Evolutionary conservation across 2,888 invertebrate genomes (phyloP).

Genomic region (Microctonus aethiopoides): DNA sequence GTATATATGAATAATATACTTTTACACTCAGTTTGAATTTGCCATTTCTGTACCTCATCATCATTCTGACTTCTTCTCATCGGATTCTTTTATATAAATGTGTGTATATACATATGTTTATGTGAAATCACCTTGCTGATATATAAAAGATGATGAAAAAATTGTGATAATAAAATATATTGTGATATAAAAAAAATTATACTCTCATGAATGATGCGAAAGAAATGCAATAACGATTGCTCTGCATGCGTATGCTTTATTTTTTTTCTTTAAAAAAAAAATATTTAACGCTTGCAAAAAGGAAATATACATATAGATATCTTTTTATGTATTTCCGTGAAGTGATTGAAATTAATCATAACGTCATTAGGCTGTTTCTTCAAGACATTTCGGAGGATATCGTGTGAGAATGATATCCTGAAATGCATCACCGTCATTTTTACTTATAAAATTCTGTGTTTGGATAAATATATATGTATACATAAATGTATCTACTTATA

Average conservation of each 20-base stretch:
- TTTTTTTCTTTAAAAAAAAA: background rate
- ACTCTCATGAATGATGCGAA: background rate
- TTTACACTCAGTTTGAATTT: background rate
- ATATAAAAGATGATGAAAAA: background rate
- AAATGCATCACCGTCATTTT: too few relatives aligned
- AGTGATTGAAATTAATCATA: background rate
- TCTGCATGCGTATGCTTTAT: background rate
- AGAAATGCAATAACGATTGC: constrained; percentile 11
- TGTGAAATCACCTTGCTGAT: too few relatives aligned
- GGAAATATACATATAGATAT: background rate
- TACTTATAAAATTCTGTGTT: too few relatives aligned
- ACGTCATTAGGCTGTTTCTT: background rate
- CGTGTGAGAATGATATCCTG: background rate
- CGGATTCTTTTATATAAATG: constrained; percentile 14
- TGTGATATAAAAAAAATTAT: too few relatives aligned
- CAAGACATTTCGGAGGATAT: background rate
- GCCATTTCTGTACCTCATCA: constrained; percentile 25
- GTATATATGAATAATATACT: background rate
- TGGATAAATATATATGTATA: background rate
- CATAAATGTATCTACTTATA: background rate
- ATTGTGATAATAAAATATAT: constrained; percentile 2
- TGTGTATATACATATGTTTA: background rate
- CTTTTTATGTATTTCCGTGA: background rate
- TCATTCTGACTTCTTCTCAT: constrained; percentile 30
- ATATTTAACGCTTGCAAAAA: too few relatives aligned